Evolutionary conservation across 2,797 vertebrate species (phyloP), one percentile per base, ranked within the genome.

Genomic region (Muscicapa striata): DNA sequence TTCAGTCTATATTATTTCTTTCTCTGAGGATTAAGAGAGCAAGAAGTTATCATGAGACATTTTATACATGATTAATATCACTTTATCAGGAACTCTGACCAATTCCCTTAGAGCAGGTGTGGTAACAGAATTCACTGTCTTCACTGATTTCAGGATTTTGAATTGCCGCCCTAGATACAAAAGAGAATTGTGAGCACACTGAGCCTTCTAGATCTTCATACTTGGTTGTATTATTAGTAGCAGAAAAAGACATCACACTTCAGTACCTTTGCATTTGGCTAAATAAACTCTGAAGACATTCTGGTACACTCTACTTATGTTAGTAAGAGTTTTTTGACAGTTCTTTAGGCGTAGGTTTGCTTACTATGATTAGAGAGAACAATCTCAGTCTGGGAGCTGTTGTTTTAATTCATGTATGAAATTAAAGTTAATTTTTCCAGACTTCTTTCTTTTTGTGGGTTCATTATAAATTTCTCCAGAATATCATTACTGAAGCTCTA

Each of bases 381-480:
- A 3, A 46, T 63, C 38, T 93, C 45, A 57, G 52, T 69, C 48
- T 93, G 87, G 73, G 69, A 85, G 52, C 70, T 86, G 59, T 34
- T 91, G 51, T 52, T 89, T 59, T 78, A 91, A 90, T 51, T 86
- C 59, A 75, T 46, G 55, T 88, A 92, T 78, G 69, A 90, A 93
- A 87, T 74, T 15, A 45, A 78, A 94, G 54, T 20, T 66, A 84
- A 91, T 88, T 34, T 34, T 95, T 91, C 19, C 51, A 76, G 64
- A 73, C 46, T 66, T 78, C 32, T 87, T 58, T 52, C 11, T 87
- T 91, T 91, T 72, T 67, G 23, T 8, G 4, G 6, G 17, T 83
- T 88, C 57, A 72, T 92, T 92, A 91, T 29, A 26, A 95, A 79
- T 88, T 86, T 76, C 63, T 92, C 67, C 76, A 49, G 83, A 94